Conservation (phyloP, 2,797 vertebrate species). For the Scleropages formosus region DNA sequence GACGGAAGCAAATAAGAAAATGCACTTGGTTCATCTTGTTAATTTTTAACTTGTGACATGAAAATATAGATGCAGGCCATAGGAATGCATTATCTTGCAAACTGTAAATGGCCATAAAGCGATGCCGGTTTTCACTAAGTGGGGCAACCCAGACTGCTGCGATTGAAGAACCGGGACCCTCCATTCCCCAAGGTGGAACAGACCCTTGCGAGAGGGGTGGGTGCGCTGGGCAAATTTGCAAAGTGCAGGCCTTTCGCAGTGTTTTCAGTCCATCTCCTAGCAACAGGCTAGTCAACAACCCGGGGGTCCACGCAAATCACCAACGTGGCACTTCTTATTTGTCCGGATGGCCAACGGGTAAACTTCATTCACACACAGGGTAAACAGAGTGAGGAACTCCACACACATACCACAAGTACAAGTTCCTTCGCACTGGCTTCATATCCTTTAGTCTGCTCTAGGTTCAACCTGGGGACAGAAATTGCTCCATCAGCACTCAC, state of each 20-base stretch:
- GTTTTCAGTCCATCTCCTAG: not conserved
- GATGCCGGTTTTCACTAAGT: too few species aligned
- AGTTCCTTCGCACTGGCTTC: too few species aligned
- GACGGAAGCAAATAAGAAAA: not conserved
- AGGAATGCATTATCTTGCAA: not conserved
- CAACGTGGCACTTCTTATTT: not conserved
- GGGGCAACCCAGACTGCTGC: too few species aligned
- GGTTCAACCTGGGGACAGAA: too few species aligned
- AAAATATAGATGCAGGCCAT: not conserved
- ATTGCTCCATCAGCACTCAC: too few species aligned
- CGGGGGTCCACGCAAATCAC: not conserved
- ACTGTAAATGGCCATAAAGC: not conserved
- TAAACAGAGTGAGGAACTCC: too few species aligned
- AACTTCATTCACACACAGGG: too few species aligned
- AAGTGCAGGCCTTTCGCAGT: not conserved
- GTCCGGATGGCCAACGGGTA: not conserved
- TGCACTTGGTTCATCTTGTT: not conserved
- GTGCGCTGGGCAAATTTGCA: conserved; percentile 8
- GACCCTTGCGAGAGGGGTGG: not conserved
- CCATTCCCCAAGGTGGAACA: not conserved
- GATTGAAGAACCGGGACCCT: not conserved
- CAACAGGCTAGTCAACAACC: not conserved
- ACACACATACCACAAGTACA: too few species aligned
- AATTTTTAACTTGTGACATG: not conserved
- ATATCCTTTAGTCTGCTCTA: too few species aligned